Conservation (phyloP, 2,888 invertebrate genomes). For the Ochlodes sylvanus region DNA sequence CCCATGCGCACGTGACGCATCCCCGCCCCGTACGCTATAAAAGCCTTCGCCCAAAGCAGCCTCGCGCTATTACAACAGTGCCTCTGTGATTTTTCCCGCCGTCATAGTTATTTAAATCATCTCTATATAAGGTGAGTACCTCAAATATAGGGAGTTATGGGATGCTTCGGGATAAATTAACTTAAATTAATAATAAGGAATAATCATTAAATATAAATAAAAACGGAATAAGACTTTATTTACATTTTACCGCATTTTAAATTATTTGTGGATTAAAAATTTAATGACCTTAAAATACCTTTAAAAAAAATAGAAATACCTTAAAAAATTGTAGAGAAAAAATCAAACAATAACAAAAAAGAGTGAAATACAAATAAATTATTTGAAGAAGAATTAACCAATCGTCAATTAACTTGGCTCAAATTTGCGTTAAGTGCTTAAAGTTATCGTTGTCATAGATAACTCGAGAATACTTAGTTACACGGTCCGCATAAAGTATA, state of each 20-base stretch:
- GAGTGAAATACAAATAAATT: background rate
- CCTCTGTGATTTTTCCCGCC: slow-evolving; percentile 81
- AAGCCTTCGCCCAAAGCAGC: slow-evolving; percentile 77
- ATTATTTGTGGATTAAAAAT: too few species aligned
- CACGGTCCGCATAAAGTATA: slow-evolving; percentile 11
- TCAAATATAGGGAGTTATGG: slow-evolving; percentile 55
- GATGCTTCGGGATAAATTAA: slow-evolving; percentile 61
- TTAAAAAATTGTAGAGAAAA: too few species aligned
- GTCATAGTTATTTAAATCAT: slow-evolving; percentile 70
- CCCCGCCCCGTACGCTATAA: slow-evolving; percentile 80
- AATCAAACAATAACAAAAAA: background rate
- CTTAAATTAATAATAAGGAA: background rate
- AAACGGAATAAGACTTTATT: background rate
- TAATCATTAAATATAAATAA: slow-evolving; percentile 15
- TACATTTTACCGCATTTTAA: too few species aligned
- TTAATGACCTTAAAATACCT: background rate
- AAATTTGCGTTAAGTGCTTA: slow-evolving; percentile 19
- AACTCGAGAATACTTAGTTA: slow-evolving; percentile 18
- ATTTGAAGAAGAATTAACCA: too few species aligned
- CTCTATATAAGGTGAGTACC: slow-evolving; percentile 74
- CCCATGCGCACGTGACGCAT: slow-evolving; percentile 65
- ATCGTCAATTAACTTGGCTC: background rate
- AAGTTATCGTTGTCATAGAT: slow-evolving; percentile 24
- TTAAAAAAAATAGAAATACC: background rate
- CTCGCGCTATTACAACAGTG: slow-evolving; percentile 84